Conservation (phyloP, 2,797 vertebrate genomes). For the Lepilemur septentrionalis region DNA sequence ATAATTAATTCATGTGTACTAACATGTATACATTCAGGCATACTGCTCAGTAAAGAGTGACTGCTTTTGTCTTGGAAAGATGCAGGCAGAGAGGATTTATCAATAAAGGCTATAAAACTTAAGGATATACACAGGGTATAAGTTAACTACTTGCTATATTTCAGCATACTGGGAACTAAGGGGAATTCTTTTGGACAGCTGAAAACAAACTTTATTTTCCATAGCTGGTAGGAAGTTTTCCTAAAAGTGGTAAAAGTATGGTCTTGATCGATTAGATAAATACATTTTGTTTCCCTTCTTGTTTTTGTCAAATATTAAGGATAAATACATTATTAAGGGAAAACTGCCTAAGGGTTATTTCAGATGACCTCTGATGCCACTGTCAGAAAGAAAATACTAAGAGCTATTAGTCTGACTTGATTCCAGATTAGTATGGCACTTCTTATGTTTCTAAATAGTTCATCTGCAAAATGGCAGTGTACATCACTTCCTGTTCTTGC, state of each 20-base stretch:
- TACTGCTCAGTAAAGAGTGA: conserved; percentile 26
- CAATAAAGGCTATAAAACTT: conserved; percentile 14
- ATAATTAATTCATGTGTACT: conserved; percentile 4
- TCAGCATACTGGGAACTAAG: conserved; percentile 38
- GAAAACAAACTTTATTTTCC: conserved; percentile 31
- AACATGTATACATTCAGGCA: not conserved
- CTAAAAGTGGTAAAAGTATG: conserved; percentile 37
- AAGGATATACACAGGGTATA: not conserved
- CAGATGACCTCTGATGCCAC: conserved; percentile 27
- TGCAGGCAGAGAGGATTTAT: conserved; percentile 30
- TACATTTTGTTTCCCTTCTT: not conserved
- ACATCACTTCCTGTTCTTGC: conserved; percentile 80
- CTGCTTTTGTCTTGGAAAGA: conserved; percentile 57
- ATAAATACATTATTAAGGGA: conserved; percentile 58
- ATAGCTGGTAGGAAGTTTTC: conserved; percentile 26
- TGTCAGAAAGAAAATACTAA: conserved; percentile 49
- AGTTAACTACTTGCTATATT: conserved; percentile 30
- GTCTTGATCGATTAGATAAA: conserved; percentile 55
- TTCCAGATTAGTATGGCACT: conserved; percentile 65
- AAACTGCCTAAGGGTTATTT: conserved; percentile 45
- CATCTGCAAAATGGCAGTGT: conserved; percentile 72
- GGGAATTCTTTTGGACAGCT: not conserved
- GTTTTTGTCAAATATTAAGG: not conserved
- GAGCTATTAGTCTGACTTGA: conserved; percentile 47
- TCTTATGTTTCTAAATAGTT: conserved; percentile 70